phyloP scores from a whole-genome alignment of 2,797 vertebrate species.

The Coranthus polyacanthus region DNA sequence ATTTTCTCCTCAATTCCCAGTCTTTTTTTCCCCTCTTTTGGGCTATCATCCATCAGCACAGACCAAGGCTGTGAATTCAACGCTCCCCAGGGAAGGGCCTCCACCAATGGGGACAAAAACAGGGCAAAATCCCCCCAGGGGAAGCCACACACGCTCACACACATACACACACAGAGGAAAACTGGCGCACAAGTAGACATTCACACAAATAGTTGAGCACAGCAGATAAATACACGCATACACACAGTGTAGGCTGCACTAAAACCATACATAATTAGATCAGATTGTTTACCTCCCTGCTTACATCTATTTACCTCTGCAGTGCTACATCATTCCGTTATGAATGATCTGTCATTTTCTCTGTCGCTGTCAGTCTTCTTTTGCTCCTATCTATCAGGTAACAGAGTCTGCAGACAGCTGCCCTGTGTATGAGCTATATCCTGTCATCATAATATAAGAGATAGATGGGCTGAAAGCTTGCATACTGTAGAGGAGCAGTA shows the following conservation, averaged over 20 bases:
- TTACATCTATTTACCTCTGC: conserved; percentile 35
- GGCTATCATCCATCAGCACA: conserved; percentile 57
- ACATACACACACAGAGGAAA: conserved; percentile 20
- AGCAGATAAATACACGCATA: conserved; percentile 9
- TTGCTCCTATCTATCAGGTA: conserved; percentile 48
- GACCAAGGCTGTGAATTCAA: conserved; percentile 27
- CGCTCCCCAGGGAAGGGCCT: conserved; percentile 45
- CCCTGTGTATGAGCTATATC: conserved; percentile 42
- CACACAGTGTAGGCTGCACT: conserved; percentile 1
- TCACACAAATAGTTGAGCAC: neutral
- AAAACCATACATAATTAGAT: conserved; percentile 11
- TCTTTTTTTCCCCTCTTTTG: conserved; percentile 16
- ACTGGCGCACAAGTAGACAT: neutral
- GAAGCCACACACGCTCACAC: conserved; percentile 11
- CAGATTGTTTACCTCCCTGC: conserved; percentile 20
- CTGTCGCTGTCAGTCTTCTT: conserved; percentile 45
- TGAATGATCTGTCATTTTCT: conserved; percentile 48
- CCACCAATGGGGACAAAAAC: conserved; percentile 53
- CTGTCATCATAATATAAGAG: conserved; percentile 48
- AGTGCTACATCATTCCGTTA: conserved; percentile 25
- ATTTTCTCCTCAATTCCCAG: neutral
- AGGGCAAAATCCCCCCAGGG: conserved; percentile 44
- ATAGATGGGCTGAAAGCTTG: conserved; percentile 35
- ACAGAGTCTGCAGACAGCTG: conserved; percentile 48
- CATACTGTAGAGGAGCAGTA: conserved; percentile 11